Base-by-base conservation (phyloP, 2,113 vertebrate species). In the Dermatemys mawii region DNA sequence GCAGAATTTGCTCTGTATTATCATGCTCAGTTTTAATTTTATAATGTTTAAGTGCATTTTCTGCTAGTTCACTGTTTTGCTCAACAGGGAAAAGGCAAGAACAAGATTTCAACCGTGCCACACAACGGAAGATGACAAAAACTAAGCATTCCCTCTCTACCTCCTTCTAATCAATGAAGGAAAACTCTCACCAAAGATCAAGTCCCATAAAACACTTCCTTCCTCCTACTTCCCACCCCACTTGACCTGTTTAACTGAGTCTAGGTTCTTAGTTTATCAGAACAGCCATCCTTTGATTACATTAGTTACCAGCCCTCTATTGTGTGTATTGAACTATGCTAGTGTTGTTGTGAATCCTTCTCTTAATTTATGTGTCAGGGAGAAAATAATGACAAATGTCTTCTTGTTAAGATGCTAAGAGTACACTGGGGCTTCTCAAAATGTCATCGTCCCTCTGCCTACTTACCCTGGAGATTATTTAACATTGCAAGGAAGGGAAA, bases 321-420 rank as follows among this genome's bases (percentile, higher is more conserved):
- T 9, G 48, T 14, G 1, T n/a, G 12, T 16, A 8, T 92, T 90
- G 32, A 93, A n/a, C 26, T 49, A 49, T 70, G 8, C 21, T 91
- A 46, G 19, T 17, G 5, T 91, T 90, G 17, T 90, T 92, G 79
- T 50, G 44, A 89, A 81, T 89, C 57, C 8, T 81, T 87, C 55
- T 78, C 38, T 92, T 95, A 90, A 89, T 95, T 97, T 93, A 89
- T 94, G 55, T 14, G 73, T 67, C 50, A 46, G 49, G 32, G 88
- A 92, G 16, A 91, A 73, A 88, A 84, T 86, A 95, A 94, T 85
- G 94, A 41, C n/a, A 96, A 94, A 75, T 60, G 1, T 78, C 96
- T 95, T 95, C 55, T 95, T 92, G 90, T 96, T 96, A 96, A 96
- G 41, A 80, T 96, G 78, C 83, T 7, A 63, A 94, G 82, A 95